Conservation (phyloP, 2,797 vertebrate species). For the Tapera naevia region DNA sequence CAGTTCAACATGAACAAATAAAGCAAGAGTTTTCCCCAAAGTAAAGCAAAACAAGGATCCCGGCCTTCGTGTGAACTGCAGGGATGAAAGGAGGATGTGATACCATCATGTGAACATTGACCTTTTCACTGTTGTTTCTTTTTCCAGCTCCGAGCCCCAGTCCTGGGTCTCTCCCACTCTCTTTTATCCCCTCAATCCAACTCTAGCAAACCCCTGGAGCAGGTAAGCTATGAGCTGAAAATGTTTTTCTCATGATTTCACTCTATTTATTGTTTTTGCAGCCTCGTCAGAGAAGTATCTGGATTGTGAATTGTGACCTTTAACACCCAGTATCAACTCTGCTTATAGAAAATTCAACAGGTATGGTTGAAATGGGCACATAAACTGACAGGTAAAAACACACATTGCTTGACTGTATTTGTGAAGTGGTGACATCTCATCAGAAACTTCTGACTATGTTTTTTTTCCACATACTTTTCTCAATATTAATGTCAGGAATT, state of each 20-base stretch:
- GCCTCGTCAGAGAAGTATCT: conserved; percentile 75
- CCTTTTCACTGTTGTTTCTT: conserved; percentile 76
- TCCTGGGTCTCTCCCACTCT: conserved; percentile 39
- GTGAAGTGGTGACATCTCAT: neutral
- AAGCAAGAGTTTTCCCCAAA: conserved; percentile 72
- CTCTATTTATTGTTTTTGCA: conserved; percentile 50
- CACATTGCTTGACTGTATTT: neutral
- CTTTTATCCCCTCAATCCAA: conserved; percentile 63
- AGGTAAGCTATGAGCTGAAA: conserved; percentile 54
- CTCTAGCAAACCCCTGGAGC: conserved; percentile 53
- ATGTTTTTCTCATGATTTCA: conserved; percentile 56
- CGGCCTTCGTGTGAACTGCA: conserved; percentile 71
- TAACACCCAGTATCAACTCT: conserved; percentile 47
- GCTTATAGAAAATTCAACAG: conserved; percentile 4
- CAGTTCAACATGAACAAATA: conserved; percentile 80
- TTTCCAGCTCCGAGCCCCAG: conserved; percentile 62
- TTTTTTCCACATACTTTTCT: neutral
- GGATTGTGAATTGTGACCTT: conserved; percentile 82
- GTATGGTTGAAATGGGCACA: neutral
- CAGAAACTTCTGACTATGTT: neutral
- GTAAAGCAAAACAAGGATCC: conserved; percentile 72
- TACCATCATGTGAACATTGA: conserved; percentile 77
- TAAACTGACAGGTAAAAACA: neutral
- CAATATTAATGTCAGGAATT: neutral
- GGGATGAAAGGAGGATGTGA: conserved; percentile 77